Percentiles rank a stretch among this genome's conserved stretches.
These are phyloP conservation scores for Eupeodes latifasciatus DNA, from an alignment of 2,888 invertebrate genomes.

Conservation along the genomic window DNA sequence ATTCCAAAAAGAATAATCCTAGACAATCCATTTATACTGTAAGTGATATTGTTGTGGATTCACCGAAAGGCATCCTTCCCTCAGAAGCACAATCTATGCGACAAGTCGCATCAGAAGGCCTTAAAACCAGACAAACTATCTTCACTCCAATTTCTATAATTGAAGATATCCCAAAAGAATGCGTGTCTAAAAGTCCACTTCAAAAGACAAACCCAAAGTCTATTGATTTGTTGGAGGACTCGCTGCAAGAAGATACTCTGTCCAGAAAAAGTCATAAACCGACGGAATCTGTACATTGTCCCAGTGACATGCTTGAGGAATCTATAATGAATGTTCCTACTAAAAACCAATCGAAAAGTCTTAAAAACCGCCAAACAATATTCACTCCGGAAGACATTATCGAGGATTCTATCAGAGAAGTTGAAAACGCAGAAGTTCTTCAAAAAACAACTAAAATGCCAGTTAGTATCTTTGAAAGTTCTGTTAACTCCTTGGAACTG, in stretches of 20 bases:
- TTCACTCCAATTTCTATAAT: not conserved
- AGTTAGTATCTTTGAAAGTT: conserved; percentile 18
- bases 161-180: not conserved
- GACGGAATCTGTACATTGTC: not conserved
- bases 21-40: conserved; percentile 43
- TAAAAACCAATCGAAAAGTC: not conserved
- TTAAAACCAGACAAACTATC: not conserved
- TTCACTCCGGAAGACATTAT: not conserved
- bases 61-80: not conserved
- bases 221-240: not conserved
- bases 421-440: not conserved
- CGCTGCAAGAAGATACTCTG: not conserved
- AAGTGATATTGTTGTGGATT: conserved; percentile 51
- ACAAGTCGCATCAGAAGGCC: not conserved
- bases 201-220: not conserved
- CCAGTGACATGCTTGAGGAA: conserved; percentile 1
- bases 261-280: not conserved
- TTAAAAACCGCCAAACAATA: not conserved
- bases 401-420: not conserved
- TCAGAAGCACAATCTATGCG: not conserved
- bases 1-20: not conserved
- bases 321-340: not conserved
- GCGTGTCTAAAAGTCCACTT: not conserved
- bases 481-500: not conserved
- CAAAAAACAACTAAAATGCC: conserved; percentile 5